These are phyloP conservation scores for Anguilla anguilla DNA, from an alignment of 2,797 vertebrate genomes.

Conservation along the genomic window DNA sequence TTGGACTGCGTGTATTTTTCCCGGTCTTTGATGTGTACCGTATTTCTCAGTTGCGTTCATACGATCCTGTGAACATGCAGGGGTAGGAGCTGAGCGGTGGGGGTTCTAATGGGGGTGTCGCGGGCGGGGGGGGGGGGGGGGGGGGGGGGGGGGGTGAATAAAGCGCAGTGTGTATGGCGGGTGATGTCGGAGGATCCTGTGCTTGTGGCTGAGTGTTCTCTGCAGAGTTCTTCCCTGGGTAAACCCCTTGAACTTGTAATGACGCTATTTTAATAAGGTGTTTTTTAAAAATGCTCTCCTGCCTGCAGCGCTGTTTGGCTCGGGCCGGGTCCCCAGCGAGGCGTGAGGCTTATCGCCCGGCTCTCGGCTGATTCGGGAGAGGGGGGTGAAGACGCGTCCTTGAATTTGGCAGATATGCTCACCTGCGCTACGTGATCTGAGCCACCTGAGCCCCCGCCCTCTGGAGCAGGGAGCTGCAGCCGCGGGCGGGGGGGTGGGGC, in stretches of 20 bases:
- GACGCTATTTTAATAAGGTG: background rate
- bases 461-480: conserved; percentile 28
- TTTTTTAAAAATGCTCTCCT: background rate
- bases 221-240: background rate
- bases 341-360: conserved; percentile 47
- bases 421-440: conserved; percentile 44
- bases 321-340: conserved; percentile 51
- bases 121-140: too few relatives aligned
- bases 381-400: conserved; percentile 20
- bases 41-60: background rate
- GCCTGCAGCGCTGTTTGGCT: conserved; percentile 38
- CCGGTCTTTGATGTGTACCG: background rate
- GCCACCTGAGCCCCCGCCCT: conserved; percentile 38
- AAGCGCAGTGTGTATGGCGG: background rate
- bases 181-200: background rate
- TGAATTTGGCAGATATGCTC: conserved; percentile 49
- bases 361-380: conserved; percentile 45
- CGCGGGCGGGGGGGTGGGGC: background rate
- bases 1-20: background rate
- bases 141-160: background rate
- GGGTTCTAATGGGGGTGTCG: background rate
- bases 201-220: background rate
- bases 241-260: background rate
- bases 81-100: background rate
- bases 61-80: background rate